Percentiles rank a stretch among this genome's conserved stretches.
These are phyloP conservation scores for Eospalax fontanierii DNA, from an alignment of 2,797 vertebrate genomes.

Conservation along the genomic window DNA sequence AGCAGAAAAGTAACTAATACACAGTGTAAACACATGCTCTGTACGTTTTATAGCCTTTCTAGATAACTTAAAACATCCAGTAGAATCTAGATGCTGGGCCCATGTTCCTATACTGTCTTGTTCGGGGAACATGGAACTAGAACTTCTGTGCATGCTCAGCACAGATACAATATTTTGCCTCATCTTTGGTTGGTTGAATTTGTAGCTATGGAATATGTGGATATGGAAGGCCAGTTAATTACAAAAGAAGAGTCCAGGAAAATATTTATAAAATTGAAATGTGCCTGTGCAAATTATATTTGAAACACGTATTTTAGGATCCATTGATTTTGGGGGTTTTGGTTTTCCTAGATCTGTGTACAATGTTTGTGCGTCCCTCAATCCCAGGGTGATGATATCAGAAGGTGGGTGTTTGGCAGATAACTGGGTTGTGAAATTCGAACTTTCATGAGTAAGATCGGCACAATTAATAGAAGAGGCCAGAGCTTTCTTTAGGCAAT, in stretches of 20 bases:
- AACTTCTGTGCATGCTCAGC: background rate
- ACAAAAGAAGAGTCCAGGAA: slow-evolving; percentile 21
- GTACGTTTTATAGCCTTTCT: background rate
- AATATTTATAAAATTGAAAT: slow-evolving; percentile 14
- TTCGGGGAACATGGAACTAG: background rate
- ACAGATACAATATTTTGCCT: background rate
- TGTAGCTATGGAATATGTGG: no score
- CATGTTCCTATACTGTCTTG: no score
- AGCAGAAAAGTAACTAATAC: no score
- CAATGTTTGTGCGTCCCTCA: background rate
- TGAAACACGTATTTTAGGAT: background rate
- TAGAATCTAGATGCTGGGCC: no score
- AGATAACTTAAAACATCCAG: background rate
- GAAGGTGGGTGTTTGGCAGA: background rate
- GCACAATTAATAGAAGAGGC: background rate
- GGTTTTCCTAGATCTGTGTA: background rate
- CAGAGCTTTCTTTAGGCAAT: background rate
- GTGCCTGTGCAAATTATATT: background rate
- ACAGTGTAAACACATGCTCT: background rate
- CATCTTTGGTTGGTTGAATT: background rate
- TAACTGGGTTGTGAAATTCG: background rate
- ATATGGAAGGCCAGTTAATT: background rate
- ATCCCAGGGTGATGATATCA: background rate
- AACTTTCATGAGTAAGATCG: fast-evolving
- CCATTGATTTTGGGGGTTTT: background rate